Base-by-base conservation (phyloP, 2,888 invertebrate species). In the Cordilura impudica region DNA sequence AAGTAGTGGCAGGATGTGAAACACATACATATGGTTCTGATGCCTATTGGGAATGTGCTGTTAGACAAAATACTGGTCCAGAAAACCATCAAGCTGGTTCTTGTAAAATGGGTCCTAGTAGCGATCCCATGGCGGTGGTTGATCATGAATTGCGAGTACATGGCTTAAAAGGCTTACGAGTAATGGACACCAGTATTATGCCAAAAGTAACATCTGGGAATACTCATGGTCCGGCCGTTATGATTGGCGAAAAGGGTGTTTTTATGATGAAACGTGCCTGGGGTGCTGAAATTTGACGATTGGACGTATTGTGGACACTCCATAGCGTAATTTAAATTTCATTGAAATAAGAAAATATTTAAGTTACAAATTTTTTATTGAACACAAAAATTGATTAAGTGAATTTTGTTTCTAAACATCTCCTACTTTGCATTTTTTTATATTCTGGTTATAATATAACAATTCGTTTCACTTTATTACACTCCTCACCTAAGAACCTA, bases 61-160 rank as follows among this genome's bases (percentile, higher is more conserved):
- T 94, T 0, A 91, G 91, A 75, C 92, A 93, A 71, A 91, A 93
- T 67, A 95, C 95, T 0, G 95, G 94, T 0, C 94, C 95, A 0
- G 95, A 95, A 89, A 95, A 96, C 87, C 96, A 96, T 87, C 95
- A 95, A 88, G 94, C 93, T 0, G 95, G 95, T 7, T 94, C 95
- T 0, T 95, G 94, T 86, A 95, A 95, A 91, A 96, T 96, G 95
- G 96, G 95, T 0, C 94, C 95, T 0, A 83, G 87, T 0, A 90
- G 90, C 0, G 95, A 96, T 87, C 93, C 92, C 0, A 91, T 93
- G 91, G 94, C 95, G 0, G 95, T 95, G 0, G 95, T 95, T 0
- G 93, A 95, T 87, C 91, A 93, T 75, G 92, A 93, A 86, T 90
- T 95, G 54, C 82, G 87, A 29, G 90, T 90, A 0, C 92, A 94